These are phyloP conservation scores for Leptonema lineaticorne DNA, from an alignment of 1,140 invertebrate species.

Conservation along the genomic window DNA sequence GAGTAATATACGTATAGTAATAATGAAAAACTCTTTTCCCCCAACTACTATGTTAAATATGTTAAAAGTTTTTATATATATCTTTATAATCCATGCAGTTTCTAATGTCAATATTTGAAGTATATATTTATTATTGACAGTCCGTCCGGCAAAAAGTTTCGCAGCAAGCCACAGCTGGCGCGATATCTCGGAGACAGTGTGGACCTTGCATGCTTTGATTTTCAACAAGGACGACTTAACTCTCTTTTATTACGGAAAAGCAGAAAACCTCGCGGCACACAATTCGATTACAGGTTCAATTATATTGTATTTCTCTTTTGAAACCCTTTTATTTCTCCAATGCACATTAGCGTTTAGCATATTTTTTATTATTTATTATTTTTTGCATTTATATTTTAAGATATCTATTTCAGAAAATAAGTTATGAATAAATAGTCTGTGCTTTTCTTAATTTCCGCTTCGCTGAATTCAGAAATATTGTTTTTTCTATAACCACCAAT, in stretches of 20 bases:
- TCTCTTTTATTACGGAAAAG: slow-evolving; percentile 63
- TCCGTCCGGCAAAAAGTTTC: slow-evolving; percentile 77
- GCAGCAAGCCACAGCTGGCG: slow-evolving; percentile 78
- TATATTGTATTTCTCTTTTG: background rate
- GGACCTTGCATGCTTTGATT: slow-evolving; percentile 83
- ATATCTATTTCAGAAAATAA: background rate
- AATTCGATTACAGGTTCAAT: slow-evolving; percentile 65
- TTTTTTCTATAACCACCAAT: too few relatives aligned
- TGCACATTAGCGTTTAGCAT: slow-evolving; percentile 1
- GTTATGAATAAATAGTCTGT: background rate
- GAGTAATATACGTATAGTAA: too few relatives aligned
- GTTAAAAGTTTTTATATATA: too few relatives aligned
- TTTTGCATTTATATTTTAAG: background rate
- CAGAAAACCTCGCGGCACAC: slow-evolving; percentile 62
- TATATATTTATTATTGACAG: slow-evolving; percentile 51
- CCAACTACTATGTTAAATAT: too few relatives aligned
- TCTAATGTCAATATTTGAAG: background rate
- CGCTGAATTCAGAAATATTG: too few relatives aligned
- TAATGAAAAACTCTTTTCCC: too few relatives aligned
- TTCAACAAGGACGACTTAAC: slow-evolving; percentile 74
- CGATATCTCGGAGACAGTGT: slow-evolving; percentile 74
- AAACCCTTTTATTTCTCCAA: too few relatives aligned
- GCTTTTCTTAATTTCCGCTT: background rate
- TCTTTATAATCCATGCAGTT: too few relatives aligned
- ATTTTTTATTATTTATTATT: background rate